These are phyloP conservation scores for Lanistes nyassanus DNA, from an alignment of 1,140 invertebrate genomes.

Conservation along the genomic window DNA sequence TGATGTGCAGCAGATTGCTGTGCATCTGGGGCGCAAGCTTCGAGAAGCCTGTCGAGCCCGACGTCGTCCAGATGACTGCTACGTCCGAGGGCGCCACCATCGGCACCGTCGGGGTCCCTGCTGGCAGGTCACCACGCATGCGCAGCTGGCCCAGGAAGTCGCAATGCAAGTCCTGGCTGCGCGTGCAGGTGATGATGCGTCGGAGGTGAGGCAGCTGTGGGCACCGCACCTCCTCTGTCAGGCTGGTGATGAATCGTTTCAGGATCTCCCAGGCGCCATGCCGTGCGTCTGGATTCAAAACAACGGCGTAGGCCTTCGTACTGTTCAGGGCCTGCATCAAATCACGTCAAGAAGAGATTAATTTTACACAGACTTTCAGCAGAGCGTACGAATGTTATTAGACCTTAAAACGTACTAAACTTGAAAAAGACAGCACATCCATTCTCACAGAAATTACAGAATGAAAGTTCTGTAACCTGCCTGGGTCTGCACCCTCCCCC, in stretches of 20 bases:
- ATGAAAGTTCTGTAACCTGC: too few species aligned
- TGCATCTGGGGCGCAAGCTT: constrained; percentile 33
- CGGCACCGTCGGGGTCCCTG: neutral
- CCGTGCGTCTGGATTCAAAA: constrained; percentile 21
- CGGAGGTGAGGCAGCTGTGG: constrained; percentile 11
- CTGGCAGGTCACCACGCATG: neutral
- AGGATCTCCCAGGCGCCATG: constrained; percentile 19
- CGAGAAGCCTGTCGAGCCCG: constrained; percentile 35
- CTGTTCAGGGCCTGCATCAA: constrained; percentile 25
- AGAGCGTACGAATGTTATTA: neutral
- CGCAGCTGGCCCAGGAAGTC: constrained; percentile 22
- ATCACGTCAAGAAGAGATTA: neutral
- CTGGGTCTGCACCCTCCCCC: neutral
- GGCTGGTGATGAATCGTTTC: neutral
- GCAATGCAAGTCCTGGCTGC: neutral
- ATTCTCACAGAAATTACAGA: neutral
- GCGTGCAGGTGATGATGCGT: constrained; percentile 16
- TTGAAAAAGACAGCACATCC: neutral
- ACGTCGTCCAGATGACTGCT: constrained; percentile 31
- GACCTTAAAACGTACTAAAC: neutral
- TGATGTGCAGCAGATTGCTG: constrained; percentile 23
- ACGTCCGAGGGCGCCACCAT: constrained; percentile 23
- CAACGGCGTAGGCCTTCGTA: constrained; percentile 17
- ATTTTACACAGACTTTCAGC: neutral
- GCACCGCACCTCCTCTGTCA: constrained; percentile 6